Evolutionary conservation across 1,140 invertebrate species (phyloP), one percentile per base, ranked within the genome.

Genomic region (Aphidius ervi): DNA sequence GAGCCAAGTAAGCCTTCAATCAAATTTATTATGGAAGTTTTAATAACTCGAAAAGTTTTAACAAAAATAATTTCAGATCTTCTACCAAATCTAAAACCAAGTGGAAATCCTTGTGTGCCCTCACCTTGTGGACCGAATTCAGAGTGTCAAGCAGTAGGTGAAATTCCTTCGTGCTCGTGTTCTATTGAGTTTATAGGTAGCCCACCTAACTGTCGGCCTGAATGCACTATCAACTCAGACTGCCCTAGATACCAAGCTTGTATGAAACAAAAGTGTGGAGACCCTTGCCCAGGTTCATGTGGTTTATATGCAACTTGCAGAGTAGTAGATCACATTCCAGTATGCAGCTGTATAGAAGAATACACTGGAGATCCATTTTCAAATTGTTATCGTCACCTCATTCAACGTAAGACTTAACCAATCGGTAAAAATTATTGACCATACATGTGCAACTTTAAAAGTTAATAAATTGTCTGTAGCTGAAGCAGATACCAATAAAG

Each of bases 281-380:
- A 86, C 67, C 86, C 87, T n/a, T 87, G 87, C 64, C 74, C 81
- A 16, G 82, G 84, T 62, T 74, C 82, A 20, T 91, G 89, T 76
- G 89, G 88, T 20, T 69, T 81, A 31, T 84, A 86, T 68, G 81
- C 88, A 2, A 79, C 82, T 54, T 91, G 89, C 67, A 75, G 78
- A 65, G 85, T 87, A 43, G 81, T 85, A 23, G 88, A 87, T 73
- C 89, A 91, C 69, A 84, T 83, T 68, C 86, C 89, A 5, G 86
- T 87, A 39, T 92, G 90, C 67, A 84, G 82, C 56, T 92, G 90
- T 73, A 78, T 81, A 42, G 66, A 79, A 52, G 85, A 84, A 46
- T 86, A 83, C 65, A 87, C 85, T 48, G 89, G 90, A 56, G 87
- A 92, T 83, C 89, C 90, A n/a, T 90, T 90, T 65, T 76, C 81